Percentiles rank a stretch among this genome's conserved stretches.
These are phyloP conservation scores for Celastrina argiolus DNA, from an alignment of 2,888 invertebrate species.

Conservation along the genomic window DNA sequence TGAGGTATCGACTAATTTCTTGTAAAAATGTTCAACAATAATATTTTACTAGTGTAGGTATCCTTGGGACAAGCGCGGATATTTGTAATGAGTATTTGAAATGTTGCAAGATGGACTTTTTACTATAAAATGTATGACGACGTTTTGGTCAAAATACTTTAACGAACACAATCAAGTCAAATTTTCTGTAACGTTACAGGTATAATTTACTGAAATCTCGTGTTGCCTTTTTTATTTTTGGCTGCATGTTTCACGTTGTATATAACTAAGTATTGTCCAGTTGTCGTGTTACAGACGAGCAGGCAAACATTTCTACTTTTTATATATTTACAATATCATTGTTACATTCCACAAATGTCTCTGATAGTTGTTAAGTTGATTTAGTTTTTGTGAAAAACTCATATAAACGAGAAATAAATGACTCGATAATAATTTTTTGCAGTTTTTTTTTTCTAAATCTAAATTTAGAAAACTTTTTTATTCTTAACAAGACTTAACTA, in stretches of 20 bases:
- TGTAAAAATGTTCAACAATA: slow-evolving; percentile 3
- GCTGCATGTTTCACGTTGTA: slow-evolving; percentile 27
- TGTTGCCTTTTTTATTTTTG: not conserved
- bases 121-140: not conserved
- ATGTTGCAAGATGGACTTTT: not conserved
- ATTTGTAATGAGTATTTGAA: not conserved
- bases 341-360: slow-evolving; percentile 60
- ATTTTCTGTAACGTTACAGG: no score
- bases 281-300: slow-evolving; percentile 36
- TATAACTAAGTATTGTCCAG: slow-evolving; percentile 46
- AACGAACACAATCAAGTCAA: no score
- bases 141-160: no score
- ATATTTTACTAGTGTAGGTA: not conserved
- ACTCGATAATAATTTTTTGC: not conserved
- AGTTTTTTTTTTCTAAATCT: not conserved
- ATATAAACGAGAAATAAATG: slow-evolving; percentile 37
- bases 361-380: slow-evolving; percentile 37
- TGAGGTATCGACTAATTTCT: not conserved
- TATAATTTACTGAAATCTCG: no score
- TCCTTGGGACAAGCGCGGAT: not conserved
- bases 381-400: slow-evolving; percentile 44
- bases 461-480: no score
- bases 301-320: slow-evolving; percentile 43
- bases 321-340: slow-evolving; percentile 45
- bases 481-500: no score